Evolutionary conservation across 1,140 invertebrate genomes (phyloP), one percentile per base, ranked within the genome.

Genomic region (Amphibalanus amphitrite): DNA sequence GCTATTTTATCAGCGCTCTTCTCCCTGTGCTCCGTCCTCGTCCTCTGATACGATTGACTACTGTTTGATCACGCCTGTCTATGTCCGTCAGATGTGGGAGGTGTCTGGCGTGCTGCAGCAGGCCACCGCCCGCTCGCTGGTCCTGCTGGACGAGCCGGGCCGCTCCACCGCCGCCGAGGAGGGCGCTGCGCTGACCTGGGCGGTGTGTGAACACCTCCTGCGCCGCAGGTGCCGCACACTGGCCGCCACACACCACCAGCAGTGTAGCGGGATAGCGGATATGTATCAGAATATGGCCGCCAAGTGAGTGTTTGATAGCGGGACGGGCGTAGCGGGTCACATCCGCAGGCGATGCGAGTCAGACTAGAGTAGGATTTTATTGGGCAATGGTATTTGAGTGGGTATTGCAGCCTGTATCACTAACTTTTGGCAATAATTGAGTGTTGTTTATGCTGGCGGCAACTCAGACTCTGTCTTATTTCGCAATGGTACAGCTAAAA

Each of bases 141-240:
- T 95, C 20, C 86, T 95, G 69, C 86, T 95, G 72, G 93, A 97
- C 80, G 93, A 97, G 82, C 80, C 94, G 17, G 91, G 92, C 74
- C 84, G 88, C 82, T 86, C 87, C 3, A 95, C 92, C 0, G 86
- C 85, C 72, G 80, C 85, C n/a, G 88, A 92, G 77, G 92, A 95
- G 83, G 93, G 92, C 3, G 85, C 88, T 0, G 86, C 86, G 72
- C 83, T 95, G 69, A 90, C 90, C 68, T 92, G 88, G 87, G 85
- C 90, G 0, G 85, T 95, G 71, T 88, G 87, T 78, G 90, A 93
- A 81, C 81, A 86, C 73, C 82, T 96, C 3, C 76, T 90, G 1
- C 78, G 81, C 59, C 85, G 84, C 4, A 82, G 86, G 73, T 88
- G 90, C 0, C 93, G 91, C 76, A 86, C 86, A 6, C 89, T 92